Evolutionary conservation across 1,140 invertebrate genomes (phyloP).

Genomic region (Paracyclopina nana): DNA sequence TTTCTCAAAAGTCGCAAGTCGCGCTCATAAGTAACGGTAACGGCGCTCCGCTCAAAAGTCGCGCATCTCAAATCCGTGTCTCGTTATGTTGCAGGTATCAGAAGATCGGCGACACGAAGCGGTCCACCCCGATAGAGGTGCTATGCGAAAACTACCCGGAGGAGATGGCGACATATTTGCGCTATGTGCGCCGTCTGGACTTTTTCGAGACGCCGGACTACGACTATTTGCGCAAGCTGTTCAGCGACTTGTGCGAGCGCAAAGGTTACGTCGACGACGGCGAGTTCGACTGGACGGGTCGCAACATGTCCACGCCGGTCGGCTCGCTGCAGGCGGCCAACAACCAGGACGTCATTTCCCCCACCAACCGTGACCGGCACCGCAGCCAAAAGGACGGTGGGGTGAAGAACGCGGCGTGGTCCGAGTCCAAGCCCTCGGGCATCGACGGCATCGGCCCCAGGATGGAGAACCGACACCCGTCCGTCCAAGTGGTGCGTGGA

Average conservation of each 20-base stretch:
- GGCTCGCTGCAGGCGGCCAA: not conserved
- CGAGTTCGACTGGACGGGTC: constrained; percentile 96
- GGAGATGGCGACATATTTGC: constrained; percentile 88
- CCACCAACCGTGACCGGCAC: constrained; percentile 9
- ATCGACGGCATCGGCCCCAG: constrained; percentile 9
- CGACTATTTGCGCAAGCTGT: constrained; percentile 86
- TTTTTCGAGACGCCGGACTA: constrained; percentile 99
- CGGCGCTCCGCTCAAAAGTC: too few relatives aligned
- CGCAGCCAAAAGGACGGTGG: not conserved
- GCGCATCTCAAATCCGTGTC: too few relatives aligned
- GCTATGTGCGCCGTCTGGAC: constrained; percentile 88
- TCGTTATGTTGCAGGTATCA: too few relatives aligned
- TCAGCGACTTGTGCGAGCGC: constrained; percentile 80
- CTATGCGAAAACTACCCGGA: constrained; percentile 96
- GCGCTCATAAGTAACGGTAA: too few relatives aligned
- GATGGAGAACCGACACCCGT: constrained; percentile 11
- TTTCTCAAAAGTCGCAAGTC: too few relatives aligned
- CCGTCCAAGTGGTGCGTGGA: constrained; percentile 14
- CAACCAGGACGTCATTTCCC: constrained; percentile 5
- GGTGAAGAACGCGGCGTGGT: constrained; percentile 11
- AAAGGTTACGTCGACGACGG: constrained; percentile 81
- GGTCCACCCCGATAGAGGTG: constrained; percentile 87
- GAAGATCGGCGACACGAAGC: constrained; percentile 98
- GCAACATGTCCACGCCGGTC: constrained; percentile 45
- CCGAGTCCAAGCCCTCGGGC: constrained; percentile 16